A percentile compares a stretch with the other conserved stretches of the same genome.
phyloP scores from a whole-genome alignment of 2,888 invertebrate species.

The Drosophila hawaiiensis region DNA sequence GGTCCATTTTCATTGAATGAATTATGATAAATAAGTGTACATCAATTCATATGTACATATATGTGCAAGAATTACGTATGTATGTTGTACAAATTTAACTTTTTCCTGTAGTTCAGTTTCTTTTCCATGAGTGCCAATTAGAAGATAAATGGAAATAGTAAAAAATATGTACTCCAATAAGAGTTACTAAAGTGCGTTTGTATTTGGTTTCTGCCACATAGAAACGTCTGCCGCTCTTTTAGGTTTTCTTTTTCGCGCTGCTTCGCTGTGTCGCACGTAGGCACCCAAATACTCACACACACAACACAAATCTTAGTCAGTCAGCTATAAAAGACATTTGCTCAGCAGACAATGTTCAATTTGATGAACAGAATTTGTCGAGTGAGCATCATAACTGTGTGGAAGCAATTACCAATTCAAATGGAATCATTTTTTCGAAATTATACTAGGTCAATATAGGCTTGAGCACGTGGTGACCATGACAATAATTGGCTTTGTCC shows the following conservation, averaged over 20 bases:
- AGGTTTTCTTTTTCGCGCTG: slow-evolving; percentile 1
- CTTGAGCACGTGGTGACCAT: background rate
- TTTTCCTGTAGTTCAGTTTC: background rate
- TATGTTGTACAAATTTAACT: background rate
- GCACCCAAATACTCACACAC: no score
- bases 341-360: background rate
- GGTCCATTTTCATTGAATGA: background rate
- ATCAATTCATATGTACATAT: background rate
- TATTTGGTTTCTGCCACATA: background rate
- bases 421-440: background rate
- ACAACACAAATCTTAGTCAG: background rate
- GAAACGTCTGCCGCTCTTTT: slow-evolving; percentile 6
- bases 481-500: background rate
- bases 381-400: background rate
- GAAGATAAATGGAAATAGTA: background rate
- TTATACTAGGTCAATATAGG: background rate
- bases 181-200: background rate
- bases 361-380: background rate
- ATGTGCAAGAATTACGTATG: background rate
- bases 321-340: background rate
- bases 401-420: background rate
- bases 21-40: background rate
- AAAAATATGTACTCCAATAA: background rate
- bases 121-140: background rate
- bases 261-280: background rate